A percentile compares a stretch with the other conserved stretches of the same genome.
Evolutionary conservation across 2,888 invertebrate species (phyloP).

Genomic region (Chrysolina americana): DNA sequence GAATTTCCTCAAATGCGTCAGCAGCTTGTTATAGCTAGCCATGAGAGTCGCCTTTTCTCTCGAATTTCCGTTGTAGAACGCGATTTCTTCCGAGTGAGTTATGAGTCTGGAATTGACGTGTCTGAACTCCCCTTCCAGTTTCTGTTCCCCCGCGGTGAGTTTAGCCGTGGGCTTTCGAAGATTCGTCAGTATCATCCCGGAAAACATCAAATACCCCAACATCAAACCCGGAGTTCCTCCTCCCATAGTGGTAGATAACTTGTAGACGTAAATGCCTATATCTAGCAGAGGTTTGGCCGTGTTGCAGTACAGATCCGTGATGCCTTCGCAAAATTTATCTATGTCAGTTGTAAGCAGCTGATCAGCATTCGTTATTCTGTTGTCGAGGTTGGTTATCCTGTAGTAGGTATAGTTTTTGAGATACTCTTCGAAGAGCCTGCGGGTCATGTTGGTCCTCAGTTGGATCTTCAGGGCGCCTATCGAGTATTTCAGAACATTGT

Average conservation of each 20-base stretch:
- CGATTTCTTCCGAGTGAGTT: slow-evolving; percentile 96
- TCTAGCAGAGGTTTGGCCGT: slow-evolving; percentile 96
- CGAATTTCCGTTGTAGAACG: slow-evolving; percentile 86
- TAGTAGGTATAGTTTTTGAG: slow-evolving; percentile 97
- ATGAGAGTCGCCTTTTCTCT: slow-evolving; percentile 91
- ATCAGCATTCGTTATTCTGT: slow-evolving; percentile 95
- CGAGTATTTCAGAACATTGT: slow-evolving; percentile 94
- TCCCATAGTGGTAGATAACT: slow-evolving; percentile 88
- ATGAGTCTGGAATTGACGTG: slow-evolving; percentile 96
- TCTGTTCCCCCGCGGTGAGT: slow-evolving; percentile 93
- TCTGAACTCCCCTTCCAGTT: slow-evolving; percentile 98
- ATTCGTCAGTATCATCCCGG: slow-evolving; percentile 90
- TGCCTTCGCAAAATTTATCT: slow-evolving; percentile 96
- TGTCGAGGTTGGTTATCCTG: slow-evolving; percentile 96
- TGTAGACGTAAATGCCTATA: slow-evolving; percentile 93
- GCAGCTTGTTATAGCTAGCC: slow-evolving; percentile 91
- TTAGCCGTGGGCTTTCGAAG: slow-evolving; percentile 88
- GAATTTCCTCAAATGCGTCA: slow-evolving; percentile 87
- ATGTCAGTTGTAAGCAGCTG: slow-evolving; percentile 96
- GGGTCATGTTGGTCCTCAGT: slow-evolving; percentile 90
- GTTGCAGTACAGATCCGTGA: slow-evolving; percentile 96
- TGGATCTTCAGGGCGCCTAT: slow-evolving; percentile 93
- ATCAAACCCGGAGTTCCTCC: slow-evolving; percentile 91
- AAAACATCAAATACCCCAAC: slow-evolving; percentile 88
- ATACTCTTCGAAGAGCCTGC: slow-evolving; percentile 89